Conservation (phyloP, 2,113 vertebrate species). For the Phocoena phocoena region DNA sequence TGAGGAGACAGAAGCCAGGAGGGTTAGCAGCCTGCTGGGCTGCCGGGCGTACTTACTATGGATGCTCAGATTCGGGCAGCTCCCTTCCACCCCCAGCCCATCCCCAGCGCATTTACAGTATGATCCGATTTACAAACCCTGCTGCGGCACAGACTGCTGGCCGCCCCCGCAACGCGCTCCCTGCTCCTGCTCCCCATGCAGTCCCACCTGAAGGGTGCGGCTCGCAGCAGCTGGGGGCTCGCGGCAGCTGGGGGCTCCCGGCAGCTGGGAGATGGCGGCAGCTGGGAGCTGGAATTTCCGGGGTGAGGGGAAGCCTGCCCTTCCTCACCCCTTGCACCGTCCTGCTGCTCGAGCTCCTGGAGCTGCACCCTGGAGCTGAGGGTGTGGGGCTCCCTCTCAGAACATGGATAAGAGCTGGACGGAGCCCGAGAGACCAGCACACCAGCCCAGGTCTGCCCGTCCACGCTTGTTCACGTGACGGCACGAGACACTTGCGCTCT, state of each 20-base stretch:
- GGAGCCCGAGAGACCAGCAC: neutral
- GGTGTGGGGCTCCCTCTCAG: neutral
- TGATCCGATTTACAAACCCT: neutral
- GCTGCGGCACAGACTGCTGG: neutral
- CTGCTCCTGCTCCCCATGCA: neutral
- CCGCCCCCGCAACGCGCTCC: rapidly evolving
- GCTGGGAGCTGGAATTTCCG: neutral
- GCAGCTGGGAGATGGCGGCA: too few species aligned
- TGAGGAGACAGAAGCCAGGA: rapidly evolving
- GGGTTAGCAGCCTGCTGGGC: too few species aligned
- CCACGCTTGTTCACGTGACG: neutral
- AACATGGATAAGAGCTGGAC: neutral
- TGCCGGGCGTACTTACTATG: rapidly evolving
- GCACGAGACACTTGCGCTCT: neutral
- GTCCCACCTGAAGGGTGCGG: too few species aligned
- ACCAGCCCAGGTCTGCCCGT: neutral
- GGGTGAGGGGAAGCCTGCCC: neutral
- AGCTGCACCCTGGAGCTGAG: neutral
- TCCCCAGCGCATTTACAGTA: neutral
- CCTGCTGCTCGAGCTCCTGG: neutral
- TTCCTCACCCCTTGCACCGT: neutral
- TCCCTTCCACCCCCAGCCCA: neutral
- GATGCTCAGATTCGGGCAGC: neutral
- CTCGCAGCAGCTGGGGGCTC: neutral
- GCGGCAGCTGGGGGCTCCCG: rapidly evolving